phyloP scores from a whole-genome alignment of 1,140 invertebrate genomes.

The Euwallacea similis region DNA sequence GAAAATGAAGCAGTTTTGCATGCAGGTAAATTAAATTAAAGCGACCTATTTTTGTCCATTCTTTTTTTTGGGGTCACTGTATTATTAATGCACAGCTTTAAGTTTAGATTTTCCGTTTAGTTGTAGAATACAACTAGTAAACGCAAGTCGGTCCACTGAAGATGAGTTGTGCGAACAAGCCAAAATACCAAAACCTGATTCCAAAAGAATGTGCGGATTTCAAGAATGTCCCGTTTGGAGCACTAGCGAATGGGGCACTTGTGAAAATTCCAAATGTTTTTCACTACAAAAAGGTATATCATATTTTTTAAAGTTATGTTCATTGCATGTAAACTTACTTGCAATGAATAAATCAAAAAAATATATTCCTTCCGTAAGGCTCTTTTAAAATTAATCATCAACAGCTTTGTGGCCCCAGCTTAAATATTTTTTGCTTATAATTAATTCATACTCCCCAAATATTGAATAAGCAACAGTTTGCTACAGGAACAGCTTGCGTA shows the following conservation, averaged over 20 bases:
- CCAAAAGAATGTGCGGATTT: slow-evolving; percentile 68
- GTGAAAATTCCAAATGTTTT: slow-evolving; percentile 72
- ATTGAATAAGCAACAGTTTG: background rate
- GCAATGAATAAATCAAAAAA: background rate
- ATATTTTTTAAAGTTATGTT: background rate
- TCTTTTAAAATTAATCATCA: no score
- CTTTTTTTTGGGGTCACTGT: background rate
- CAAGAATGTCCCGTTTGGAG: slow-evolving; percentile 75
- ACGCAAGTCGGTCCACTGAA: slow-evolving; percentile 63
- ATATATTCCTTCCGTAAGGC: background rate
- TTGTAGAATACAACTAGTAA: slow-evolving; percentile 62
- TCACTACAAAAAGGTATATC: slow-evolving; percentile 69
- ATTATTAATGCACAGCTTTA: no score
- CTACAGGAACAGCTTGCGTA: no score
- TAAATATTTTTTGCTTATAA: no score
- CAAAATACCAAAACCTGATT: slow-evolving; percentile 64
- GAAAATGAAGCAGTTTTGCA: background rate
- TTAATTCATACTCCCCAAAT: no score
- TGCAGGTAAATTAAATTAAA: background rate
- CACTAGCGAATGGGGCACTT: slow-evolving; percentile 69
- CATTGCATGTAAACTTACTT: background rate
- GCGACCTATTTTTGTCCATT: background rate
- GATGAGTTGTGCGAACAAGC: slow-evolving; percentile 71
- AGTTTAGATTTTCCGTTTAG: slow-evolving; percentile 3
- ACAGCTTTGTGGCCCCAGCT: no score